phyloP scores from a whole-genome alignment of 2,888 invertebrate species.

The Drosophila cognata region DNA sequence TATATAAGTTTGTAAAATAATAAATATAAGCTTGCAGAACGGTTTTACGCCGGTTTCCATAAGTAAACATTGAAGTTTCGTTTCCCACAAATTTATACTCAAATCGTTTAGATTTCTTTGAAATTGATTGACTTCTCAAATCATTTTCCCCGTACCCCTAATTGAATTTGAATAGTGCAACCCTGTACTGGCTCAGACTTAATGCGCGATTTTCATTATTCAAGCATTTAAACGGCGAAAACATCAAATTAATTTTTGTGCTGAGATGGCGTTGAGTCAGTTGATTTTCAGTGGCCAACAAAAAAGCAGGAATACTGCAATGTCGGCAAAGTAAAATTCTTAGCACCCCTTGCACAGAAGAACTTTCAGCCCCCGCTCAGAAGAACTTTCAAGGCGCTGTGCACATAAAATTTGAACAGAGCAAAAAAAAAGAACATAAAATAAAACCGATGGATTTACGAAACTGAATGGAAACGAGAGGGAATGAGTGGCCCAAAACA shows the following conservation, averaged over 20 bases:
- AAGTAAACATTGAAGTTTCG: too few species aligned
- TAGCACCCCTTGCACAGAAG: background rate
- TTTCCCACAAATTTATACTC: background rate
- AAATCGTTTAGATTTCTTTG: background rate
- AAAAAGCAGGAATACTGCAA: conserved; percentile 54
- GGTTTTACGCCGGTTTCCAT: background rate
- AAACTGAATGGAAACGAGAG: conserved; percentile 33
- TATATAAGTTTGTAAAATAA: background rate
- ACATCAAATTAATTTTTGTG: conserved; percentile 66
- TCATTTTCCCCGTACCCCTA: background rate
- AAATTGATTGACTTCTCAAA: background rate
- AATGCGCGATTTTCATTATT: conserved; percentile 36
- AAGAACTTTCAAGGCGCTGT: conserved; percentile 30
- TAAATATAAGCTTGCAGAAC: background rate
- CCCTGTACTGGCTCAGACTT: background rate
- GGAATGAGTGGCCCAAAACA: conserved; percentile 32
- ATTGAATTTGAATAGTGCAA: conserved; percentile 10
- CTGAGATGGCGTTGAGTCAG: conserved; percentile 35
- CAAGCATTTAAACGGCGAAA: conserved; percentile 22
- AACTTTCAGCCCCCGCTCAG: conserved; percentile 18
- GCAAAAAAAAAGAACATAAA: conserved; percentile 35
- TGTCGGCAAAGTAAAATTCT: conserved; percentile 52
- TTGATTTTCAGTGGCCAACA: conserved; percentile 12
- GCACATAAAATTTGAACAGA: conserved; percentile 66
- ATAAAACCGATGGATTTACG: conserved; percentile 80